Evolutionary conservation across 2,888 invertebrate species (phyloP).

Genomic region (Nephrotoma flavescens): DNA sequence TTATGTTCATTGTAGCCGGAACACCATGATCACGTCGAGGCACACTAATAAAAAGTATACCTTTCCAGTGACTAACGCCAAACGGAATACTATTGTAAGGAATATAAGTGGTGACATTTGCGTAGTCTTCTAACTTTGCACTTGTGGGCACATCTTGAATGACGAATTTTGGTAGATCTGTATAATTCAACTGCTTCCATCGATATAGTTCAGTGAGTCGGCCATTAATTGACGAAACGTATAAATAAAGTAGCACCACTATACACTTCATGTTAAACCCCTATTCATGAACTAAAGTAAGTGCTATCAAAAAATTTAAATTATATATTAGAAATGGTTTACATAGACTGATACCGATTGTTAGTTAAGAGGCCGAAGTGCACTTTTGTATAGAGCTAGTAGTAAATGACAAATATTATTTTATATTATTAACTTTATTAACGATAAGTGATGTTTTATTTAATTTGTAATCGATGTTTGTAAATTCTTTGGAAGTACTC

Average conservation of each 20-base stretch:
- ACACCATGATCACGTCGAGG: slow-evolving; percentile 54
- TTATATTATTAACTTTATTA: background rate
- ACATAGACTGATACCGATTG: no score
- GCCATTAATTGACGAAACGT: background rate
- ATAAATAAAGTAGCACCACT: background rate
- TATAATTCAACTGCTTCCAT: slow-evolving; percentile 2
- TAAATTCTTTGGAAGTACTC: no score
- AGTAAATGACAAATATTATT: background rate
- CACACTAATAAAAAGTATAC: slow-evolving; percentile 53
- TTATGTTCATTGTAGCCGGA: slow-evolving; percentile 44
- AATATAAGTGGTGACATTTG: slow-evolving; percentile 11
- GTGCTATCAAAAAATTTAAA: background rate
- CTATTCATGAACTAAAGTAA: background rate
- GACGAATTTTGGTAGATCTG: background rate
- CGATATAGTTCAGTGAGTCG: background rate
- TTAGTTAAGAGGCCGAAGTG: background rate
- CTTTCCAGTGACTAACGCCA: slow-evolving; percentile 27
- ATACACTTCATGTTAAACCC: background rate
- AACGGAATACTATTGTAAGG: slow-evolving; percentile 30
- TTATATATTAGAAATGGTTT: background rate
- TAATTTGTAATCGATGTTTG: background rate
- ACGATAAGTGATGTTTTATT: background rate
- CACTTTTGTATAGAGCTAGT: background rate
- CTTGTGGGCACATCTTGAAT: background rate
- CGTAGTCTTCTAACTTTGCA: background rate